A percentile compares a stretch with the other conserved stretches of the same genome.
phyloP scores from a whole-genome alignment of 2,797 vertebrate genomes.

The Sebastes elongatus region DNA sequence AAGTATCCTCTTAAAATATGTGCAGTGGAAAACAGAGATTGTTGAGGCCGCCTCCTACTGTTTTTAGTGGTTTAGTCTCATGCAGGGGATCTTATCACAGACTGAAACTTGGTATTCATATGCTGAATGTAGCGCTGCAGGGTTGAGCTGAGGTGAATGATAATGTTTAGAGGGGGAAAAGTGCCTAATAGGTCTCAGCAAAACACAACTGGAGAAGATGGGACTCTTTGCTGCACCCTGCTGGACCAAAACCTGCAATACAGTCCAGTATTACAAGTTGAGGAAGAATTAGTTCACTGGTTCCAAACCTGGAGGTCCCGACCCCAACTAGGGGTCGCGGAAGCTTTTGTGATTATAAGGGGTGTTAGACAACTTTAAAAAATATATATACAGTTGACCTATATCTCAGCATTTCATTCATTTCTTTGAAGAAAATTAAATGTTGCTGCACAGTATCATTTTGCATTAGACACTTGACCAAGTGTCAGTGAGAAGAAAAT shows the following conservation, averaged over 20 bases:
- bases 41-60: neutral
- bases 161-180: neutral
- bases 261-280: neutral
- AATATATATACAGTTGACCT: no score
- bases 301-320: no score
- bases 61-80: neutral
- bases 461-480: no score
- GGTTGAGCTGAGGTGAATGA: constrained; percentile 21
- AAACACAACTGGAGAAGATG: neutral
- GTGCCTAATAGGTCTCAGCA: neutral
- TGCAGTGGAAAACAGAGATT: neutral
- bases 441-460: no score
- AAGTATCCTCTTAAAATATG: neutral
- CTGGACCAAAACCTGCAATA: constrained; percentile 20
- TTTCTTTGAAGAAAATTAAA: no score
- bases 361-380: no score
- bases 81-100: neutral
- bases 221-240: constrained; percentile 46
- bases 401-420: no score
- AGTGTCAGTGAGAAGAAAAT: no score
- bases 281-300: neutral
- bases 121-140: constrained; percentile 1
- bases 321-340: no score
- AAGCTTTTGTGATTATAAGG: no score
- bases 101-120: neutral